Evolutionary conservation across 64 coral and sea anemone genomes (phyloP).

Genomic region (Exaiptasia diaphana): DNA sequence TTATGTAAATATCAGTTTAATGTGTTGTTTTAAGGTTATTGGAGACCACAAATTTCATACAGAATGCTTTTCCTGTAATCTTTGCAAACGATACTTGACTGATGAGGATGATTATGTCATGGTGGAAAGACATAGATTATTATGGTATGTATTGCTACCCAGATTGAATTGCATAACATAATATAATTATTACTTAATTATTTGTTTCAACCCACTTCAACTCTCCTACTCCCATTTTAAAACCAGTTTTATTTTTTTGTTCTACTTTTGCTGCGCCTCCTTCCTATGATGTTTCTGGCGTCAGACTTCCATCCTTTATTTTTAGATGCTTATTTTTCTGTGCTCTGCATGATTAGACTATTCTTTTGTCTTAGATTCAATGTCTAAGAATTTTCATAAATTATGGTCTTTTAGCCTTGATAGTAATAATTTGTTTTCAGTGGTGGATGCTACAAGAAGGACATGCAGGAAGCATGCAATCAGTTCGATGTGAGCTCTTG

Average conservation of each 20-base stretch:
- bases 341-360: too few species aligned
- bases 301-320: too few species aligned
- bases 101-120: conserved; percentile 87
- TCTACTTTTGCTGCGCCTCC: too few species aligned
- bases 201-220: not conserved
- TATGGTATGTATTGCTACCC: conserved; percentile 46
- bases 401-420: too few species aligned
- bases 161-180: too few species aligned
- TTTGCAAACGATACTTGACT: conserved; percentile 69
- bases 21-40: conserved; percentile 55
- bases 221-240: not conserved
- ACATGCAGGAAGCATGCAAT: conserved; percentile 5
- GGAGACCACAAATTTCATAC: conserved; percentile 93
- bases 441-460: conserved; percentile 27
- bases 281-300: too few species aligned
- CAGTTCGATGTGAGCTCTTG: conserved; percentile 18
- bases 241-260: too few species aligned
- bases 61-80: conserved; percentile 85
- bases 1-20: not conserved
- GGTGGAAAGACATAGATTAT: conserved; percentile 80
- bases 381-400: too few species aligned
- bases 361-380: too few species aligned
- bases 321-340: too few species aligned
- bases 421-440: conserved; percentile 28
- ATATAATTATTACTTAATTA: too few species aligned